Conservation (phyloP, 2,888 invertebrate species). For the Cecidostiba fungosa region DNA sequence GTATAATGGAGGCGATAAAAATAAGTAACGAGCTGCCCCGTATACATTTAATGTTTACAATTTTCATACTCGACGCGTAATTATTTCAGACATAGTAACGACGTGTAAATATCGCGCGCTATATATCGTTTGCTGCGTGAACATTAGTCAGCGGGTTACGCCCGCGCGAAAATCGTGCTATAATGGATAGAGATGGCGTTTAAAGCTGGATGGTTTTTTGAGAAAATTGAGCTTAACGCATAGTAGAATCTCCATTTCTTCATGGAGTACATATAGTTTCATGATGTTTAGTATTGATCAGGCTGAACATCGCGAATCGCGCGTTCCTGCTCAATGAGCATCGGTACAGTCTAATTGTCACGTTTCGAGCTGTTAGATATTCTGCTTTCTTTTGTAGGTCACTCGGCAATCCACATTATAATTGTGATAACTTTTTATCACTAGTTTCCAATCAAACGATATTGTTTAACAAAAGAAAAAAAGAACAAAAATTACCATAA, state of each 20-base stretch:
- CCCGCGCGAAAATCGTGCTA: background rate
- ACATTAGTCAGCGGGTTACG: background rate
- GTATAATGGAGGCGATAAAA: slow-evolving; percentile 6
- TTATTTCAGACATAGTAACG: slow-evolving; percentile 4
- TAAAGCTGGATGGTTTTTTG: background rate
- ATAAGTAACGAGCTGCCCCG: background rate
- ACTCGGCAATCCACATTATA: background rate
- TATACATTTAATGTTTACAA: background rate
- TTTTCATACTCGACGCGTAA: background rate
- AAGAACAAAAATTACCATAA: too few species aligned
- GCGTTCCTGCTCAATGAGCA: background rate
- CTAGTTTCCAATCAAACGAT: too few species aligned
- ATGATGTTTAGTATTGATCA: background rate
- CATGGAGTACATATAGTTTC: background rate
- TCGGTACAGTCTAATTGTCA: slow-evolving; percentile 18
- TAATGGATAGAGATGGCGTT: background rate
- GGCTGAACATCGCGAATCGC: slow-evolving; percentile 5
- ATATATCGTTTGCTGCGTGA: background rate
- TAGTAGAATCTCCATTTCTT: too few species aligned
- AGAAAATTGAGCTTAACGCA: background rate
- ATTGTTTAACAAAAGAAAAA: too few species aligned
- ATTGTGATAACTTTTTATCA: background rate
- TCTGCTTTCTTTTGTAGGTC: background rate
- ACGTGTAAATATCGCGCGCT: background rate
- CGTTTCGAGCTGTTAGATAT: background rate